Percentiles rank a stretch among this genome's conserved stretches.
These are phyloP conservation scores for Shargacucullia verbasci DNA, from an alignment of 2,888 invertebrate genomes.

Conservation along the genomic window DNA sequence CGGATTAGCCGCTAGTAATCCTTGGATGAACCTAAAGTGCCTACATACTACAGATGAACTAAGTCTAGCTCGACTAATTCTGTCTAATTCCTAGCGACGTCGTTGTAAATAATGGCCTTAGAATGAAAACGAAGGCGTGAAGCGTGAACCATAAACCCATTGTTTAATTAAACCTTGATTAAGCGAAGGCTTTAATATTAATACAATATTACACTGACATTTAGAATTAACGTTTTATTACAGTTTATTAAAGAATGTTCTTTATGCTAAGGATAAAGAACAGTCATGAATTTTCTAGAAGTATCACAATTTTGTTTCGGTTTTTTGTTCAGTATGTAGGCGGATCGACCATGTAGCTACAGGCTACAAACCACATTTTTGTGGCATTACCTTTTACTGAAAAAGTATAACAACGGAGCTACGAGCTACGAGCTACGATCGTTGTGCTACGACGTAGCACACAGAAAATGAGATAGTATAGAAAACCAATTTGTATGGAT, in stretches of 20 bases:
- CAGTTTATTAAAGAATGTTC: slow-evolving; percentile 27
- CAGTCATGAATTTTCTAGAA: slow-evolving; percentile 1
- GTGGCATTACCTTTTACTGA: no score
- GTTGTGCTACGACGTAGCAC: background rate
- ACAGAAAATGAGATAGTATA: no score
- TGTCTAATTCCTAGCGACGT: no score
- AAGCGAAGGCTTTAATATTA: slow-evolving; percentile 33
- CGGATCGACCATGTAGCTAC: background rate
- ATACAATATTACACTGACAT: slow-evolving; percentile 41
- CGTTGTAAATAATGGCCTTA: slow-evolving; percentile 16
- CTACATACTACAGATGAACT: no score
- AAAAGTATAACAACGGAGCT: no score
- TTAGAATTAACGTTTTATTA: slow-evolving; percentile 40
- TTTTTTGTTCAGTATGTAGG: background rate
- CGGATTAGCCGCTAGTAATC: no score
- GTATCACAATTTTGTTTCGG: background rate
- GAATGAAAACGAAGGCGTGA: slow-evolving; percentile 37
- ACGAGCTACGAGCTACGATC: no score
- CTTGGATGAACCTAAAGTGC: no score
- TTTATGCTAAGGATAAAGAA: background rate
- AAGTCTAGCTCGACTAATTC: no score
- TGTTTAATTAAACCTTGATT: slow-evolving; percentile 53
- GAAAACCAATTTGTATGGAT: no score
- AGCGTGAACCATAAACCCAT: slow-evolving; percentile 43
- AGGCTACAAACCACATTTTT: background rate